A percentile compares a stretch with the other conserved stretches of the same genome.
phyloP scores from a whole-genome alignment of 1,140 invertebrate genomes.

The Planococcus citri region DNA sequence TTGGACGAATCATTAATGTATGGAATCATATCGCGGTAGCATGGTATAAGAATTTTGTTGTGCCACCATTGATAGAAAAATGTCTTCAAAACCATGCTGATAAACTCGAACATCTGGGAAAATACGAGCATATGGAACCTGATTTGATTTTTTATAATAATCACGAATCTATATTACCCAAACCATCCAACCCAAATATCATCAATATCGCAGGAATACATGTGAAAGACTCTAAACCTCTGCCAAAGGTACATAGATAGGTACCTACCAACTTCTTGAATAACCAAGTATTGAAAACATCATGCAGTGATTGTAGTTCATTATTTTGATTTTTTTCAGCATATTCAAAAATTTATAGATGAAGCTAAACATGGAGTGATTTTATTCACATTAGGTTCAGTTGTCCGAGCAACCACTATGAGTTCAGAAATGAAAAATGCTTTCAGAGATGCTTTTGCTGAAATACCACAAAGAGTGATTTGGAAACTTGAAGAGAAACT shows the following conservation, averaged over 20 bases:
- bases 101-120: no score
- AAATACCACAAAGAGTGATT: constrained; percentile 37
- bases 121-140: no score
- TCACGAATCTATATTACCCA: constrained; percentile 30
- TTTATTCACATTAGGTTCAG: neutral
- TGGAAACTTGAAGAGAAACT: constrained; percentile 46
- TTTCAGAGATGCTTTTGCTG: neutral
- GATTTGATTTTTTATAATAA: constrained; percentile 28
- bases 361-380: constrained; percentile 36
- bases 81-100: neutral
- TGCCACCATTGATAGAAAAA: neutral
- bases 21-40: no score
- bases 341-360: constrained; percentile 27
- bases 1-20: neutral
- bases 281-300: neutral
- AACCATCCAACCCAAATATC: constrained; percentile 32
- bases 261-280: neutral
- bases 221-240: constrained; percentile 37
- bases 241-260: constrained; percentile 39
- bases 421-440: neutral
- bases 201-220: constrained; percentile 38
- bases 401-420: neutral
- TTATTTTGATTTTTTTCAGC: constrained; percentile 20
- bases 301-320: no score
- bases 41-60: neutral